Evolutionary conservation across 2,113 vertebrate genomes (phyloP).

Genomic region (Pluvialis apricaria): DNA sequence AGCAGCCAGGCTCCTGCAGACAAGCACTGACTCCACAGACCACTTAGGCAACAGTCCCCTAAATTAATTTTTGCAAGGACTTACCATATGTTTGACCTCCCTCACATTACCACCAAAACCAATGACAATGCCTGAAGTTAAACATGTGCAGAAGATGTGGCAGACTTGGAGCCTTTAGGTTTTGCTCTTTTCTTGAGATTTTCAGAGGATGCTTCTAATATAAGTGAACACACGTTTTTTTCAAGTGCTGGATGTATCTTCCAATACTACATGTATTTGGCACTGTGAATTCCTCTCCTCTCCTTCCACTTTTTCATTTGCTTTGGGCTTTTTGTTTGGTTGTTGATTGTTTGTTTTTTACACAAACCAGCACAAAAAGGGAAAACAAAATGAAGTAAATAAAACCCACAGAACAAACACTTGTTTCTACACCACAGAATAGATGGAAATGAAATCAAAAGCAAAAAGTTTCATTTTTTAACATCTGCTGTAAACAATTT

Average conservation of each 20-base stretch:
- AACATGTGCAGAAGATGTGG: background rate
- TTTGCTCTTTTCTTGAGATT: background rate
- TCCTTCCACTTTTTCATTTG: background rate
- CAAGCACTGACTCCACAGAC: background rate
- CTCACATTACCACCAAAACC: background rate
- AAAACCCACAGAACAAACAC: background rate
- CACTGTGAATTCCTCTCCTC: background rate
- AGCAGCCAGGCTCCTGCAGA: slow-evolving; percentile 26
- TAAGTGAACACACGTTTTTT: background rate
- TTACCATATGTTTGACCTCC: background rate
- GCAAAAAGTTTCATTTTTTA: background rate
- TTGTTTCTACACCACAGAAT: background rate
- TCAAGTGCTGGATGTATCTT: background rate
- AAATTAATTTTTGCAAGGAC: slow-evolving; percentile 2
- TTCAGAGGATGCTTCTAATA: background rate
- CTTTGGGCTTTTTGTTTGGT: background rate
- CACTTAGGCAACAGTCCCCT: background rate
- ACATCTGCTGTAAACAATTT: background rate
- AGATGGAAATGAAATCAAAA: background rate
- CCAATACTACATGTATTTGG: background rate
- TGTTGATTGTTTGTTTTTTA: background rate
- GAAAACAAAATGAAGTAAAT: background rate
- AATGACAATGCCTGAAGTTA: background rate
- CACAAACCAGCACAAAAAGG: background rate
- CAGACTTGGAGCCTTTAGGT: background rate